phyloP scores from a whole-genome alignment of 2,797 vertebrate species.

The Okamejei kenojei region DNA sequence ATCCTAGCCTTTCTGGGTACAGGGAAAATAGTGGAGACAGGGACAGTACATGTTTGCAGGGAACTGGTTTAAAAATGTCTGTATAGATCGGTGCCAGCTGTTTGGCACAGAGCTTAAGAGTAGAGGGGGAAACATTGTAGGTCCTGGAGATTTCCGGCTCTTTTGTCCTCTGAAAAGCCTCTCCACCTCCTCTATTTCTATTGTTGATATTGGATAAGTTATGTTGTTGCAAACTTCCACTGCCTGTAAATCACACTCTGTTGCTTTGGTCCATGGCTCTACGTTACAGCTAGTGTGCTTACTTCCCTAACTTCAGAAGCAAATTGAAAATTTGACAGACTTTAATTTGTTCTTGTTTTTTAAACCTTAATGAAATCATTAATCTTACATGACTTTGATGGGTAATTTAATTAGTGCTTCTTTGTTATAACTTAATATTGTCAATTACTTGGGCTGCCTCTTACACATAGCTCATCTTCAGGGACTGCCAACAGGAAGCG shows the following conservation, averaged over 20 bases:
- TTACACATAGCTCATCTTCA: conserved; percentile 19
- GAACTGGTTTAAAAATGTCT: no score
- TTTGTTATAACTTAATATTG: conserved; percentile 60
- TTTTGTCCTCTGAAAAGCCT: no score
- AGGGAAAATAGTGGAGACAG: no score
- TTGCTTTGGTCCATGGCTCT: no score
- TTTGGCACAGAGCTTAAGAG: no score
- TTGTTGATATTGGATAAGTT: no score
- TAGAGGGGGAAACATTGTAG: no score
- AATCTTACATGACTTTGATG: conserved; percentile 53
- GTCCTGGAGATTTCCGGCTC: no score
- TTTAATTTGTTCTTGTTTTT: conserved; percentile 49
- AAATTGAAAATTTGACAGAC: conserved; percentile 46
- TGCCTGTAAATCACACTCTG: background rate
- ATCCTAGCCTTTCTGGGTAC: no score
- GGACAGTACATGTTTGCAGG: no score
- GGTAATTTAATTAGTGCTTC: conserved; percentile 60
- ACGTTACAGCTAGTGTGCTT: background rate
- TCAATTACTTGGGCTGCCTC: conserved; percentile 49
- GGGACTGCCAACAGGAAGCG: background rate
- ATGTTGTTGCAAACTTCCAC: background rate
- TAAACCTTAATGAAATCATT: conserved; percentile 51
- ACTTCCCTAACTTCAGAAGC: conserved; percentile 30
- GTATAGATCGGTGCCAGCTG: no score
- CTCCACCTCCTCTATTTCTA: no score